phyloP scores from a whole-genome alignment of 2,797 vertebrate genomes.

The Thamnophis elegans region DNA sequence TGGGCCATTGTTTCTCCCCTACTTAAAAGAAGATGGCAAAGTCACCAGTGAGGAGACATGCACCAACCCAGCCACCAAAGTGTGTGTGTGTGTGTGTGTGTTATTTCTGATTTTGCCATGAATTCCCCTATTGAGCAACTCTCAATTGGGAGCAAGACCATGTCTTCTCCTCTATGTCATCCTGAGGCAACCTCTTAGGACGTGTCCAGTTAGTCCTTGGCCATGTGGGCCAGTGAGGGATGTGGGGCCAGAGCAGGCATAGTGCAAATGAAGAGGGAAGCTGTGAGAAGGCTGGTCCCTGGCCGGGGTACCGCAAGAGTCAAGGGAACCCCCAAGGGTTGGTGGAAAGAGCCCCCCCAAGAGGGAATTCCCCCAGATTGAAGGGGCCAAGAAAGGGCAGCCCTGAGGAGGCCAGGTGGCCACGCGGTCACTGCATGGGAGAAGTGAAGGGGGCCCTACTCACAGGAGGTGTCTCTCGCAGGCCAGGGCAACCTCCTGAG shows the following conservation, averaged over 20 bases:
- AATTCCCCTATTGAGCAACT: neutral
- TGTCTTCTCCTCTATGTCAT: neutral
- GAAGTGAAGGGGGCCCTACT: neutral
- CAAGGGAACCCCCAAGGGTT: neutral
- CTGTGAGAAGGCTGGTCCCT: neutral
- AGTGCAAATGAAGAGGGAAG: neutral
- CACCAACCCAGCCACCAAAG: neutral
- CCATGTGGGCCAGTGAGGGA: neutral
- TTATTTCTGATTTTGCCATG: neutral
- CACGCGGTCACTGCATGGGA: neutral
- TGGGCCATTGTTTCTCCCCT: conserved; percentile 46
- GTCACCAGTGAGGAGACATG: neutral
- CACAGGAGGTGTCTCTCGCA: neutral
- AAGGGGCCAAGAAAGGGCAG: neutral
- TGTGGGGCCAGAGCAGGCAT: neutral
- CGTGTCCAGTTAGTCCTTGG: neutral
- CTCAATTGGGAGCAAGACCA: neutral
- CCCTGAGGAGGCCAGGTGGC: neutral
- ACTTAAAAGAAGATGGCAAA: conserved; percentile 38
- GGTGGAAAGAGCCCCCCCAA: neutral
- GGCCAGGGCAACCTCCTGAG: neutral
- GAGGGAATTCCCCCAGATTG: neutral
- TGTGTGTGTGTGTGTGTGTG: neutral
- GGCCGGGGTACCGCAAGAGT: neutral
- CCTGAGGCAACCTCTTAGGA: neutral